phyloP scores from a whole-genome alignment of 2,888 invertebrate genomes.

The Eucera pruinosa region DNA sequence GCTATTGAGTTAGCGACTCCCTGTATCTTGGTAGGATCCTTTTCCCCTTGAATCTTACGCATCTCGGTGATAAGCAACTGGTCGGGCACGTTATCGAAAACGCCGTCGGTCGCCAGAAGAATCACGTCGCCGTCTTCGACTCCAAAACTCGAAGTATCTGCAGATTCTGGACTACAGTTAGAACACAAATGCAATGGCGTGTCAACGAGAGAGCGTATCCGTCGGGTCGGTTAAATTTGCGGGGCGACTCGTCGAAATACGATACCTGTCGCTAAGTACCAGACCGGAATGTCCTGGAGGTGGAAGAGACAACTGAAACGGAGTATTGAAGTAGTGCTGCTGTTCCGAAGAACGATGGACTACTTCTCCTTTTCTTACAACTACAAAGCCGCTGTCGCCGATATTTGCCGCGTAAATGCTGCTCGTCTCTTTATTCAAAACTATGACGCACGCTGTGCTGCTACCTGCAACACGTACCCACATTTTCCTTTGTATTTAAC shows the following conservation, averaged over 20 bases:
- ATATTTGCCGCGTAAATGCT: slow-evolving; percentile 98
- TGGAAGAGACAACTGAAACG: slow-evolving; percentile 97
- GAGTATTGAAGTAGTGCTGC: slow-evolving; percentile 99
- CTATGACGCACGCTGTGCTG: slow-evolving; percentile 98
- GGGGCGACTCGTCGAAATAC: not conserved
- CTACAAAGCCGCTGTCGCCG: slow-evolving; percentile 99
- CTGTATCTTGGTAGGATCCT: slow-evolving; percentile 91
- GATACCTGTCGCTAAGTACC: slow-evolving; percentile 94
- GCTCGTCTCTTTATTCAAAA: slow-evolving; percentile 94
- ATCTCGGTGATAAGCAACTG: slow-evolving; percentile 94
- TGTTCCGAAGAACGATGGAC: slow-evolving; percentile 98
- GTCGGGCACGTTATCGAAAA: slow-evolving; percentile 99
- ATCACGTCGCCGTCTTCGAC: slow-evolving; percentile 97
- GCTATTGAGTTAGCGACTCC: slow-evolving; percentile 97
- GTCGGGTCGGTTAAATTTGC: not conserved
- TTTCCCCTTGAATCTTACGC: slow-evolving; percentile 89
- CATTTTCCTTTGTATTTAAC: not conserved
- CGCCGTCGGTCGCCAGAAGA: slow-evolving; percentile 98
- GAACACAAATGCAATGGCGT: not conserved
- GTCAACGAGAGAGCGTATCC: not conserved
- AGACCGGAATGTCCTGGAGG: slow-evolving; percentile 95
- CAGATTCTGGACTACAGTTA: slow-evolving; percentile 92
- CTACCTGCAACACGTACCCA: slow-evolving; percentile 89
- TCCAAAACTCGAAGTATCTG: slow-evolving; percentile 94
- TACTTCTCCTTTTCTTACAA: slow-evolving; percentile 93